A percentile compares a stretch with the other conserved stretches of the same genome.
Evolutionary conservation across 35 echinoderm and acorn worm genomes (phyloP).

Genomic region (Anneissia japonica): DNA sequence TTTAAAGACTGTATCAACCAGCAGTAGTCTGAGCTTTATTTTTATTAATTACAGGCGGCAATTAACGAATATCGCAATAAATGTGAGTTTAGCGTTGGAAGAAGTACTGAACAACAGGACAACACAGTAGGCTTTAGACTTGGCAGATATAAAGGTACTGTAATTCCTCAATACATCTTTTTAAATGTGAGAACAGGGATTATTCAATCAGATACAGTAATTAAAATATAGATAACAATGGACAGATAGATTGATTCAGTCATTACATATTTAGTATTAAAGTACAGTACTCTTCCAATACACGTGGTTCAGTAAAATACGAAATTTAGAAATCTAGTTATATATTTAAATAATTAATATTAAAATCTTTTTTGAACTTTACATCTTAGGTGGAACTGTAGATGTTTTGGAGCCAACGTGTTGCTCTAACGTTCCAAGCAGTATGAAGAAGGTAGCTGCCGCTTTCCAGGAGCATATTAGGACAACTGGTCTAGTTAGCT

Average conservation of each 20-base stretch:
- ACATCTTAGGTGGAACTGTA: conserved; percentile 73
- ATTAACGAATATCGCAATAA: conserved; percentile 77
- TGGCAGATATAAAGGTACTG: conserved; percentile 76
- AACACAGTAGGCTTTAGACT: conserved; percentile 82
- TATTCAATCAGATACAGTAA: too few species aligned
- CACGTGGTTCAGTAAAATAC: too few species aligned
- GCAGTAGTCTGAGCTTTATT: background rate
- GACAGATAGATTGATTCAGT: too few species aligned
- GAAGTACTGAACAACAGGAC: conserved; percentile 57
- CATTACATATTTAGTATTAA: too few species aligned
- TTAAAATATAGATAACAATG: too few species aligned
- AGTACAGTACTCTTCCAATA: too few species aligned
- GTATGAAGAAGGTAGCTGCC: conserved; percentile 49
- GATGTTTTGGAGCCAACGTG: conserved; percentile 53
- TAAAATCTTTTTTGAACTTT: too few species aligned
- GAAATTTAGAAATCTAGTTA: too few species aligned
- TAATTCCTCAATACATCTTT: background rate
- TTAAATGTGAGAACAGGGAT: too few species aligned
- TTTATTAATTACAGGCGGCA: conserved; percentile 38
- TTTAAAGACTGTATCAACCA: too few species aligned
- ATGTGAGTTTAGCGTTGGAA: conserved; percentile 82
- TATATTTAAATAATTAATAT: too few species aligned
- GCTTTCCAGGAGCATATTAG: conserved; percentile 66
- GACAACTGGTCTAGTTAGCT: conserved; percentile 38
- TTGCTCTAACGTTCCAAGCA: conserved; percentile 19